Conservation (phyloP, 2,113 vertebrate genomes). For the Pipa parva region DNA sequence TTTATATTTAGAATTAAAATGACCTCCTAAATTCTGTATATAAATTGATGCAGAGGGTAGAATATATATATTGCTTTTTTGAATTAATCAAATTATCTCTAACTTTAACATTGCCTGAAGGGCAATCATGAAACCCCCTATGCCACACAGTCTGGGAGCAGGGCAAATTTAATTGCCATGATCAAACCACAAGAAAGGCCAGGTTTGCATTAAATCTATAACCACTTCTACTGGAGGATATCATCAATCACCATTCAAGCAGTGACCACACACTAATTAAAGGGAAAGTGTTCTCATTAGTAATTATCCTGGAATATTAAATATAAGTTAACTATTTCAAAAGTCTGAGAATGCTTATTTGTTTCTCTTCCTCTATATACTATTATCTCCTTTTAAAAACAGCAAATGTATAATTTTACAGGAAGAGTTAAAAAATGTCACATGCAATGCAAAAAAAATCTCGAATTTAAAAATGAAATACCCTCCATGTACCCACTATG, state of each 20-base stretch:
- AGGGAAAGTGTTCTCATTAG: conserved; percentile 80
- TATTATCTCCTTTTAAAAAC: conserved; percentile 40
- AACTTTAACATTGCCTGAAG: conserved; percentile 84
- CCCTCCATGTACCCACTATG: too few relatives aligned
- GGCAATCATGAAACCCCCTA: conserved; percentile 78
- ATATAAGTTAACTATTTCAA: conserved; percentile 60
- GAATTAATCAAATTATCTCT: conserved; percentile 95
- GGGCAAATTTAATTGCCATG: conserved; percentile 92
- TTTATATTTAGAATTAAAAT: conserved; percentile 47
- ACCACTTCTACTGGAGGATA: conserved; percentile 82
- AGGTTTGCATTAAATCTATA: conserved; percentile 89
- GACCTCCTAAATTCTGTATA: conserved; percentile 56
- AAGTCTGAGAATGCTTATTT: conserved; percentile 52
- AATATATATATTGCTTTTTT: conserved; percentile 84
- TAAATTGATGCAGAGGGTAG: conserved; percentile 60
- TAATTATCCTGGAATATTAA: conserved; percentile 72
- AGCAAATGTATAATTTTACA: conserved; percentile 45
- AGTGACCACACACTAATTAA: conserved; percentile 93
- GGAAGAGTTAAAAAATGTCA: conserved; percentile 4
- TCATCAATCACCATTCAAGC: conserved; percentile 88
- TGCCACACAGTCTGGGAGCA: conserved; percentile 81
- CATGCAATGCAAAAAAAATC: too few relatives aligned
- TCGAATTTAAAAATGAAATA: too few relatives aligned
- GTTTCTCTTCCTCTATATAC: conserved; percentile 43
- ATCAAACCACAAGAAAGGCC: conserved; percentile 95